phyloP scores from a whole-genome alignment of 2,797 vertebrate genomes.

The Hydrocynus forskahlii region DNA sequence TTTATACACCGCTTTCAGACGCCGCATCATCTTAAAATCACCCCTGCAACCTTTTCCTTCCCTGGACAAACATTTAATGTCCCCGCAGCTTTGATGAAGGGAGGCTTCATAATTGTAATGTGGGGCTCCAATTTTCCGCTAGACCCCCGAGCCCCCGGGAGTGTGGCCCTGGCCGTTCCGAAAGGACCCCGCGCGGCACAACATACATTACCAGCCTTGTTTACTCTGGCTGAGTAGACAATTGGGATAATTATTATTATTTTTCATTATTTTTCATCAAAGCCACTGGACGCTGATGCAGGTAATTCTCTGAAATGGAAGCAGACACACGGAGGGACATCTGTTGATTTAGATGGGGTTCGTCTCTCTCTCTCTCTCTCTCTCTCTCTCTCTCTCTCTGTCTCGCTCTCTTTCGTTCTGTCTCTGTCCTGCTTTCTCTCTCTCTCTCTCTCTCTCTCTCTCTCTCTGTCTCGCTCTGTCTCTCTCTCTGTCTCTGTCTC shows the following conservation, averaged over 20 bases:
- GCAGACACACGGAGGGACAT: conserved; percentile 21
- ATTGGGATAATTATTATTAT: conserved; percentile 60
- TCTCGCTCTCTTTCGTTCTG: no score
- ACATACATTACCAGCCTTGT: conserved; percentile 54
- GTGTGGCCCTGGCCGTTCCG: conserved; percentile 25
- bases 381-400: conserved; percentile 31
- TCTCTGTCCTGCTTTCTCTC: no score
- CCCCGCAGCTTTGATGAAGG: conserved; percentile 48
- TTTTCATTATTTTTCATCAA: conserved; percentile 60
- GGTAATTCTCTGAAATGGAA: conserved; percentile 51
- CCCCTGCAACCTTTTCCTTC: conserved; percentile 28
- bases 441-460: no score
- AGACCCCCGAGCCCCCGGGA: not conserved
- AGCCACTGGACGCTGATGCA: conserved; percentile 49
- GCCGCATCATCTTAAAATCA: conserved; percentile 33
- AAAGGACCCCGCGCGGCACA: conserved; percentile 34
- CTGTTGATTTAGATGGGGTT: conserved; percentile 30
- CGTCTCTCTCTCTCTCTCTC: conserved; percentile 10
- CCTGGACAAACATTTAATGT: conserved; percentile 33
- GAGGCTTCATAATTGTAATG: conserved; percentile 44
- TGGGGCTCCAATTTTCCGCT: conserved; percentile 42
- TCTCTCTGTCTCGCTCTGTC: no score
- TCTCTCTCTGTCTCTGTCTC: no score
- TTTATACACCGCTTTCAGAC: not conserved
- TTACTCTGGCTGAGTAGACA: conserved; percentile 46